A percentile compares a stretch with the other conserved stretches of the same genome.
phyloP scores from a whole-genome alignment of 2,113 vertebrate species.

The Emydocephalus ijimae region DNA sequence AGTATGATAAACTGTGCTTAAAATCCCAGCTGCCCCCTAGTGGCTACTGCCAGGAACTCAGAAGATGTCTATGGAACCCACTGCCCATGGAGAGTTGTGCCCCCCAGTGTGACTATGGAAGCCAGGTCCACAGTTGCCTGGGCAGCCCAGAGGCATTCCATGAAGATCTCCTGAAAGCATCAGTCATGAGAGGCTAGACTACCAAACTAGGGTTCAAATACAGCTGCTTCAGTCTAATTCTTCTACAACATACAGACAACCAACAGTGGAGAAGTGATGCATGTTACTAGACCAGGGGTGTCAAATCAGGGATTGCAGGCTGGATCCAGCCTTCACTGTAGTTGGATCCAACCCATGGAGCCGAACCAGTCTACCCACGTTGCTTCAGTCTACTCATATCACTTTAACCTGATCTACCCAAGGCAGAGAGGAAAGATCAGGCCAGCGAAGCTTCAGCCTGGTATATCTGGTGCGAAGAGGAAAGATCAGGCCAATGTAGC shows the following conservation, averaged over 20 bases:
- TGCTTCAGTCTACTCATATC: too few relatives aligned
- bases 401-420: too few relatives aligned
- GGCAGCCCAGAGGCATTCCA: accelerated
- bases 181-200: accelerated
- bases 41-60: slow-evolving; percentile 45
- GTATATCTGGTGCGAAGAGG: too few relatives aligned
- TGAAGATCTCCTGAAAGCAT: neutral
- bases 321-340: too few relatives aligned
- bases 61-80: neutral
- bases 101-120: neutral
- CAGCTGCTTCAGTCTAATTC: neutral
- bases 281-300: neutral
- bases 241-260: accelerated
- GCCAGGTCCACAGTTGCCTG: neutral
- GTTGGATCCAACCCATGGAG: too few relatives aligned
- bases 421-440: too few relatives aligned
- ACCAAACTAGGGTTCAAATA: neutral
- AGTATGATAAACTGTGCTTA: neutral
- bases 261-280: neutral
- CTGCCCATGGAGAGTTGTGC: accelerated
- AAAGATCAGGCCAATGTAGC: too few relatives aligned
- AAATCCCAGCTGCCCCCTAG: slow-evolving; percentile 71
- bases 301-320: too few relatives aligned
- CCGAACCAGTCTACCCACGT: too few relatives aligned
- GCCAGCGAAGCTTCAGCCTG: too few relatives aligned